Evolutionary conservation across 2,113 vertebrate species (phyloP).

Genomic region (Nestor notabilis): DNA sequence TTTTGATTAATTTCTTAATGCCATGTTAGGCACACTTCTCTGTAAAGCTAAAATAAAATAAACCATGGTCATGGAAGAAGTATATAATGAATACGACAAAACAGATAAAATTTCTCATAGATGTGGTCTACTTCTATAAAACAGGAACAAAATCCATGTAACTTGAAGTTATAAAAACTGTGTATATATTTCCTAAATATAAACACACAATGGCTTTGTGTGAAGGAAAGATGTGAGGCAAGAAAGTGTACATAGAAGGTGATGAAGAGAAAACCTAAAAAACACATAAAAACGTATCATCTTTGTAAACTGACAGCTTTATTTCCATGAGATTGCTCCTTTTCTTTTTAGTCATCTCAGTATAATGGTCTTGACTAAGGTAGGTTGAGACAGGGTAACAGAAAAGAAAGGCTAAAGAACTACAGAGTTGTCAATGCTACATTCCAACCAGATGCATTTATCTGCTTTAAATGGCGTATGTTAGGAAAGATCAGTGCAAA

Average conservation of each 20-base stretch:
- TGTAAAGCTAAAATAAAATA: not conserved
- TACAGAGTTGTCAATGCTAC: not conserved
- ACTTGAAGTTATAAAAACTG: not conserved
- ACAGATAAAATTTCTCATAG: not conserved
- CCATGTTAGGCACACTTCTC: not conserved
- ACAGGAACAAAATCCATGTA: not conserved
- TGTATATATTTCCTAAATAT: not conserved
- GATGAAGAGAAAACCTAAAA: not conserved
- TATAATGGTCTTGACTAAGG: not conserved
- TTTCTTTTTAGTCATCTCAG: not conserved
- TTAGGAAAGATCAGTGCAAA: not conserved
- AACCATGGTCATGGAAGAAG: not conserved
- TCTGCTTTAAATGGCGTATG: not conserved
- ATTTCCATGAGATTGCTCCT: not conserved
- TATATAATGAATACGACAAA: not conserved
- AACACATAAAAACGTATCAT: accelerated
- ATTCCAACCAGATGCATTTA: not conserved
- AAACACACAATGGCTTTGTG: not conserved
- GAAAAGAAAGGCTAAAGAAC: not conserved
- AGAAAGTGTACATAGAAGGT: not conserved
- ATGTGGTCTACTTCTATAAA: not conserved
- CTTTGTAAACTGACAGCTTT: not conserved
- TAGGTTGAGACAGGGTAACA: not conserved
- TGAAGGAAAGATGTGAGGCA: not conserved
- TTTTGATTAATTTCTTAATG: not conserved